Evolutionary conservation across 2,797 vertebrate genomes (phyloP), one percentile per base, ranked within the genome.

Genomic region (Sebastes flavidus): DNA sequence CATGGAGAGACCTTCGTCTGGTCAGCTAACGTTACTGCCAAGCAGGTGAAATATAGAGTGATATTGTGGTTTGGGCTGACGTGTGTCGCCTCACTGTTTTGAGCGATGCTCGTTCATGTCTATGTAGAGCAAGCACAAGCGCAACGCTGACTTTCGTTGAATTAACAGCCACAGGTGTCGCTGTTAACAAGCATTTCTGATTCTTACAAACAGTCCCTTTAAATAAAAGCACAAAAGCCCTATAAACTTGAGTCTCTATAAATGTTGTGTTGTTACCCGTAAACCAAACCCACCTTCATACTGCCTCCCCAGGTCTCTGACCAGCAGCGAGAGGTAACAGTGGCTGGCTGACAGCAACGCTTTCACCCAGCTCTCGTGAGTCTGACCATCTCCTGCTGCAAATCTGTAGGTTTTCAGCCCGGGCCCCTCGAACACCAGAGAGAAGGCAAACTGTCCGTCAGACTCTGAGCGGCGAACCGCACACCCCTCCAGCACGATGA

Each of bases 401-500:
- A 99, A 95, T 32, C 96, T 94, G 1, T 98, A 98, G 13, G 91
- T 93, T 38, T 84, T 93, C 1, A 97, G 95, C n/a, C 95, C 96
- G 8, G 97, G 2, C 72, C 96, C 96, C 0, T 95, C 92, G 1
- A 99, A 99, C 87, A 95, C 94, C 82, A 99, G 92, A 24, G 96
- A 95, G 1, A 99, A 98, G 75, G 96, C 94, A 0, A 97, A 97
- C 72, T 96, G 95, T 68, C 96, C 96, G 0, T 95, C 93, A 25
- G 94, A 92, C 83, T 97, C 97, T 0, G 95, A 96, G 38, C 95
- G 89, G 77, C 96, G 97, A 55, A 99, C 97, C 0, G 95, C 95
- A 86, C 98, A 98, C 34, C 98, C 97, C 88, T 99, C 98, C 87
- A 99, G 93, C 56, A 99, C 97, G 29, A 99, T 97, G 77, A 98